phyloP scores from a whole-genome alignment of 1,140 invertebrate species.

The Lepidurus arcticus region DNA sequence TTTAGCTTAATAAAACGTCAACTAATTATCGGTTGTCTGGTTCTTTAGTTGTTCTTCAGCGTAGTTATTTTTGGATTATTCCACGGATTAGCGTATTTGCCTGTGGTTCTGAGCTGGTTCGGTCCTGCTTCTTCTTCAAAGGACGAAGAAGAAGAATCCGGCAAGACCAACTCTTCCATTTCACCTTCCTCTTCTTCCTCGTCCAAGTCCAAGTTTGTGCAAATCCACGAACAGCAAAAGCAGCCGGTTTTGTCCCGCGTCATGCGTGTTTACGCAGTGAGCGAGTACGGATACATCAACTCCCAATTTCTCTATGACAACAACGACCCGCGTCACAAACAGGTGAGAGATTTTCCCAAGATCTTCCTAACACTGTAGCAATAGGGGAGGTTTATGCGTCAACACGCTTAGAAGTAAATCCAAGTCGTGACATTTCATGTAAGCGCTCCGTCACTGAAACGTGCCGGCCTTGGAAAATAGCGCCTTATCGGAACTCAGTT shows the following conservation, averaged over 20 bases:
- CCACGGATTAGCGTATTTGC: conserved; percentile 53
- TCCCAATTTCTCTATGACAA: background rate
- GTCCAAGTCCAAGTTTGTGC: conserved; percentile 22
- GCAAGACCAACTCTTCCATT: conserved; percentile 27
- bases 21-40: conserved; percentile 14
- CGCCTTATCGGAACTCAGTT: background rate
- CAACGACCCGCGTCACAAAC: conserved; percentile 17
- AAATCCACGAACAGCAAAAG: conserved; percentile 18
- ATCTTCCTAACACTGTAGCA: background rate
- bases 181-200: conserved; percentile 21
- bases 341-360: background rate
- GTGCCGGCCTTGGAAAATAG: background rate
- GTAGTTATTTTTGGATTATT: conserved; percentile 55
- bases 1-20: conserved; percentile 11
- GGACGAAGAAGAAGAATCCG: conserved; percentile 5
- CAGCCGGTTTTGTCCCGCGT: background rate
- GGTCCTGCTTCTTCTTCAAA: conserved; percentile 45
- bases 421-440: background rate
- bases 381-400: background rate
- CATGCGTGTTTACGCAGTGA: background rate
- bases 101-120: conserved; percentile 51
- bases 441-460: conserved; percentile 1
- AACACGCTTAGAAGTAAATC: background rate
- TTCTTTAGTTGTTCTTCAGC: conserved; percentile 48
- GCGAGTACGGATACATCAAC: conserved; percentile 1